Conservation (phyloP, 2,888 invertebrate genomes). For the Tethea ocularis region DNA sequence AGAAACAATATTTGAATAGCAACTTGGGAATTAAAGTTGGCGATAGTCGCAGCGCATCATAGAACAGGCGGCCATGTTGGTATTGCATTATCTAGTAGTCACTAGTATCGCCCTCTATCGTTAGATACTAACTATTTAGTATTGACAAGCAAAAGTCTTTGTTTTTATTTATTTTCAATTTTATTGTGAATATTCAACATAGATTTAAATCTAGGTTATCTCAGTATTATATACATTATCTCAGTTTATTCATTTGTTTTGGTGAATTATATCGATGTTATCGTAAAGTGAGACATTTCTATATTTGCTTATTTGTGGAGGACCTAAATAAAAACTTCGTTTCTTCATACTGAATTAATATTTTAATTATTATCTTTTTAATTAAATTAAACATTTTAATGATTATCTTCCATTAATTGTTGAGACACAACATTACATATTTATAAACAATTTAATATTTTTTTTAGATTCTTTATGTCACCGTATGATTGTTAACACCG, state of each 20-base stretch:
- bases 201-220: slow-evolving; percentile 43
- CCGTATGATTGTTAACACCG: too few relatives aligned
- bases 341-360: not conserved
- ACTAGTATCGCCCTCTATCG: slow-evolving; percentile 55
- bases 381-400: too few relatives aligned
- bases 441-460: too few relatives aligned
- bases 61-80: slow-evolving; percentile 63
- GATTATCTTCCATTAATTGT: too few relatives aligned
- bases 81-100: slow-evolving; percentile 38
- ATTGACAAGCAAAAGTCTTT: slow-evolving; percentile 12
- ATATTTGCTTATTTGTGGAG: slow-evolving; percentile 1
- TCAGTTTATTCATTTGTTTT: slow-evolving; percentile 24
- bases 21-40: not conserved
- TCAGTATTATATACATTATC: slow-evolving; percentile 24
- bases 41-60: slow-evolving; percentile 10
- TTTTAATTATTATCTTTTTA: too few relatives aligned
- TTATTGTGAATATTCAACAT: slow-evolving; percentile 5
- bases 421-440: too few relatives aligned
- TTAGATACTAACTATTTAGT: slow-evolving; percentile 5
- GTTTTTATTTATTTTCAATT: slow-evolving; percentile 9
- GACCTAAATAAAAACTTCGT: not conserved
- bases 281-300: slow-evolving; percentile 2
- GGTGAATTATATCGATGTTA: slow-evolving; percentile 23
- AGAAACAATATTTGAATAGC: too few relatives aligned
- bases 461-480: too few relatives aligned